These are phyloP conservation scores for Diceros bicornis DNA, from an alignment of 2,797 vertebrate genomes.

Conservation along the genomic window DNA sequence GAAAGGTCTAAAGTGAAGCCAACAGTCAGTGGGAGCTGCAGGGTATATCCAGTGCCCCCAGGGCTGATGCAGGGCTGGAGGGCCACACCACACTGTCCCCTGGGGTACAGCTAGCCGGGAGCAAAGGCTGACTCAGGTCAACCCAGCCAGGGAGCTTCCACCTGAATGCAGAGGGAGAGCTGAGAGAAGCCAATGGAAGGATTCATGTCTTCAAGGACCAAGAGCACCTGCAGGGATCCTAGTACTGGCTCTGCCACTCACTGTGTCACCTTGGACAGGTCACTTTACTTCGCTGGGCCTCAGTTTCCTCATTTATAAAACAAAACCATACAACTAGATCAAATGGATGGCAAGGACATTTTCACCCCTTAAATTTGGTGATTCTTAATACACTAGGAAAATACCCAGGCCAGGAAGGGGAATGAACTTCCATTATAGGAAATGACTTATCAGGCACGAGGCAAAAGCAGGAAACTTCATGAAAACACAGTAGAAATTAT, in stretches of 20 bases:
- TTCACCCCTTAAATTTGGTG: not conserved
- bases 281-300: not conserved
- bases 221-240: not conserved
- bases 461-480: not conserved
- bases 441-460: not conserved
- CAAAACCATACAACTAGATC: not conserved
- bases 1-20: not conserved
- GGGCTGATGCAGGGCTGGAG: not conserved
- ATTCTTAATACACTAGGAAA: not conserved
- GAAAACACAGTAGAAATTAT: not conserved
- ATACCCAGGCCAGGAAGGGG: not conserved
- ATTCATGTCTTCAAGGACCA: not conserved
- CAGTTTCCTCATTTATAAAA: not conserved
- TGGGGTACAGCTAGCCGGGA: not conserved
- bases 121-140: not conserved
- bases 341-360: not conserved
- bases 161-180: not conserved
- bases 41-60: not conserved
- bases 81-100: not conserved
- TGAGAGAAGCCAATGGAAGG: not conserved
- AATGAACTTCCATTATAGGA: not conserved
- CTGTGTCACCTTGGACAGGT: not conserved
- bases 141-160: not conserved
- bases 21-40: not conserved
- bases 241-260: not conserved